Evolutionary conservation across 2,113 vertebrate species (phyloP), one percentile per base, ranked within the genome.

Genomic region (Aix galericulata): DNA sequence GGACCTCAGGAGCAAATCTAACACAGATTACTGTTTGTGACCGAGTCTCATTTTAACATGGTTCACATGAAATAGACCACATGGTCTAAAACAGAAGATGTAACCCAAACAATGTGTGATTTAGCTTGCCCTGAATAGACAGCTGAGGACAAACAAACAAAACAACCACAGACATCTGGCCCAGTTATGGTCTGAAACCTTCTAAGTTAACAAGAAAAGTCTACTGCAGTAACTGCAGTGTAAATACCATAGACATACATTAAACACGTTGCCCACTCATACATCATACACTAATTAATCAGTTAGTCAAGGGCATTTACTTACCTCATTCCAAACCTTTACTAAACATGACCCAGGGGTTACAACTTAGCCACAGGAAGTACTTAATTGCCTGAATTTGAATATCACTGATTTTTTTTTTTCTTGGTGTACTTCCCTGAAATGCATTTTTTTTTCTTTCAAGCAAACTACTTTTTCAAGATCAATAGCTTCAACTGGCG

Each of bases 321-420:
- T 90, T 46, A 78, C 69, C 73, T 94, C 44, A 55, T 77, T 94
- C 82, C 93, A 97, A 93, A 84, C 86, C 80, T 62, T 95, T 84
- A 82, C n/a, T 89, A 95, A 96, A 84, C 82, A 93, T 73, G 92
- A 95, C 69, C 17, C 74, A 76, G 68, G 34, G 52, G 29, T 90
- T 68, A 91, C 72, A 81, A 20, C 27, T 63, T 50, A 32, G 34
- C 64, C 40, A 79, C 20, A 40, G 83, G 74, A 86, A 94, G 74
- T 88, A 73, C 27, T 58, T 58, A 42, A 62, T 73, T 88, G 40
- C n/a, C 44, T 75, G 22, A 91, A 71, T 81, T 69, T 79, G 66
- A 79, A 42, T 76, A 94, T 73, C 66, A 66, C 14, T 73, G 11
- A 7, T 5, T 68, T 5, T 68, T 63, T n/a, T 56, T 44, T 59